These are phyloP conservation scores for Nomada flava DNA, from an alignment of 2,888 invertebrate species.

Conservation along the genomic window DNA sequence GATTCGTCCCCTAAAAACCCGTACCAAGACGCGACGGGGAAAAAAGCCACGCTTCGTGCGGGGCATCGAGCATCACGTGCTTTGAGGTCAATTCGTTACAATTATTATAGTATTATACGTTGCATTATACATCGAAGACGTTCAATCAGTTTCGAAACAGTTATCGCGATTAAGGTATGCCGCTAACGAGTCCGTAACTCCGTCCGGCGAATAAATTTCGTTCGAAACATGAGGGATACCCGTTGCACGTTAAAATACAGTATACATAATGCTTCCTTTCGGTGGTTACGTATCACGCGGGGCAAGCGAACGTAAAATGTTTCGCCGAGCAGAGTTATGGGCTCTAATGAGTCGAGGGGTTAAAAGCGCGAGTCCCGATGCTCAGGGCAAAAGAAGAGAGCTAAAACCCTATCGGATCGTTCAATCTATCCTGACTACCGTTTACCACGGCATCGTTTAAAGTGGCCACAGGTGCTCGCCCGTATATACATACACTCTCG, in stretches of 20 bases:
- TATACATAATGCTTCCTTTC: slow-evolving; percentile 24
- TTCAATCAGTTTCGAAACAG: slow-evolving; percentile 29
- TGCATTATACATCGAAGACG: slow-evolving; percentile 26
- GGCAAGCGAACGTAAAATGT: slow-evolving; percentile 43
- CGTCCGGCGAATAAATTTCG: slow-evolving; percentile 43
- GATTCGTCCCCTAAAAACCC: slow-evolving; percentile 34
- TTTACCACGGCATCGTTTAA: slow-evolving; percentile 70
- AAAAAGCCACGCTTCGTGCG: not conserved
- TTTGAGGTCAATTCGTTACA: slow-evolving; percentile 8
- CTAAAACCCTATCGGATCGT: slow-evolving; percentile 71
- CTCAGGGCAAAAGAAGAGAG: slow-evolving; percentile 68
- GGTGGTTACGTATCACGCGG: slow-evolving; percentile 8
- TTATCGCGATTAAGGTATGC: slow-evolving; percentile 45
- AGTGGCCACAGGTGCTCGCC: slow-evolving; percentile 72
- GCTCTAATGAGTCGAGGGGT: slow-evolving; percentile 69
- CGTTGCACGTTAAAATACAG: slow-evolving; percentile 34
- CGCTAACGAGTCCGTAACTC: slow-evolving; percentile 39
- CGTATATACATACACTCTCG: slow-evolving; percentile 44
- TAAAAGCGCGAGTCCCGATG: slow-evolving; percentile 68
- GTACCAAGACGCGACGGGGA: not conserved
- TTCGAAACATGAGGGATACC: slow-evolving; percentile 26
- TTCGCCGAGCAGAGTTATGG: slow-evolving; percentile 61
- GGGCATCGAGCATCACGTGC: slow-evolving; percentile 21
- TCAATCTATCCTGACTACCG: slow-evolving; percentile 75
- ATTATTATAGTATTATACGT: slow-evolving; percentile 29